phyloP scores from a whole-genome alignment of 2,888 invertebrate species.

The Mellilla xanthometata region DNA sequence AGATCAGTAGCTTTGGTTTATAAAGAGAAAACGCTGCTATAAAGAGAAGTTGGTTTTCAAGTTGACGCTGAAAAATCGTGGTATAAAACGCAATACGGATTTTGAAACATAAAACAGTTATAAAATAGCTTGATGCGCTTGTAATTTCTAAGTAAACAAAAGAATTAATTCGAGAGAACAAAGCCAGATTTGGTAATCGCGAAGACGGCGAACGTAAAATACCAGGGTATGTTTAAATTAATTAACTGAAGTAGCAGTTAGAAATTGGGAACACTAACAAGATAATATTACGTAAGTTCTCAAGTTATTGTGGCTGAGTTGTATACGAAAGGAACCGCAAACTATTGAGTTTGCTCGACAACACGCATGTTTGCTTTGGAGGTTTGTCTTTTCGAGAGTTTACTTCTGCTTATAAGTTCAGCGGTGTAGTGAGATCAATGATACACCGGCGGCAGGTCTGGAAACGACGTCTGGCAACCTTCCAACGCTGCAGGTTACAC shows the following conservation, averaged over 20 bases:
- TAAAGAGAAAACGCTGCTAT: no score
- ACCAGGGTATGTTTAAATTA: conserved; percentile 6
- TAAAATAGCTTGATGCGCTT: no score
- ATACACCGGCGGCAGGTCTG: conserved; percentile 26
- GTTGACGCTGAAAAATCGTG: no score
- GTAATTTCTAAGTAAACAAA: no score
- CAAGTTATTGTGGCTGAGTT: conserved; percentile 30
- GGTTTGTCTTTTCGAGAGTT: conserved; percentile 21
- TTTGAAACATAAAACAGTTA: no score
- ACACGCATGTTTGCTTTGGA: conserved; percentile 17
- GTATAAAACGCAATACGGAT: no score
- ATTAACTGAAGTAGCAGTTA: conserved; percentile 10
- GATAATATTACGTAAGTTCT: conserved; percentile 30
- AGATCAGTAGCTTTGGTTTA: no score
- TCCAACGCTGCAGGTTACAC: conserved; percentile 44
- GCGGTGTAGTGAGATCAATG: conserved; percentile 31
- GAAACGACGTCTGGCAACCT: conserved; percentile 38
- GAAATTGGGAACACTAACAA: conserved; percentile 8
- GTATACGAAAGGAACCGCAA: conserved; percentile 28
- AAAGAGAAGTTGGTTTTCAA: no score
- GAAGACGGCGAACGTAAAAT: no score
- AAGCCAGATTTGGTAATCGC: no score
- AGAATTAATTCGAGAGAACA: no score
- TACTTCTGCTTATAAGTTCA: conserved; percentile 16
- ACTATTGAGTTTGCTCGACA: conserved; percentile 25